phyloP scores from a whole-genome alignment of 2,888 invertebrate genomes.

The Andrena minutula region DNA sequence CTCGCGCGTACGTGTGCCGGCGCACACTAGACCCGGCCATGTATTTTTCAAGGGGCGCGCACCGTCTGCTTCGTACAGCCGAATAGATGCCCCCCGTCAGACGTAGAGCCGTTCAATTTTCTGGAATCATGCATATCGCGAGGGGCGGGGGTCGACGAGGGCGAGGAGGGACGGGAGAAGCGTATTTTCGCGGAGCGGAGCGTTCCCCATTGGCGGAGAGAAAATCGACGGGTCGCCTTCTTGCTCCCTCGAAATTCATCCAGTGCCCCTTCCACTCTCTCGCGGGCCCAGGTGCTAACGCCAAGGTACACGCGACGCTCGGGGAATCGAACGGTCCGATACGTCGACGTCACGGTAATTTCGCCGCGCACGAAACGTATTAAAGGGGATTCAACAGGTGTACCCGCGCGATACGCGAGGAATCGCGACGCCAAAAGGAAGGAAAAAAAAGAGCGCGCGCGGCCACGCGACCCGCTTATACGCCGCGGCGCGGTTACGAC shows the following conservation, averaged over 20 bases:
- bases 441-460: neutral
- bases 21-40: constrained; percentile 31
- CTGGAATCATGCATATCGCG: constrained; percentile 66
- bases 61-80: constrained; percentile 55
- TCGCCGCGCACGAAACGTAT: constrained; percentile 12
- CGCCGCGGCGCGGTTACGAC: constrained; percentile 3
- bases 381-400: constrained; percentile 63
- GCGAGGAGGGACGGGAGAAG: constrained; percentile 3
- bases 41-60: constrained; percentile 70
- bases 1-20: constrained; percentile 28
- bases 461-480: constrained; percentile 16
- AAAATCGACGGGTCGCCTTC: constrained; percentile 5
- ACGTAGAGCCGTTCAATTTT: constrained; percentile 68
- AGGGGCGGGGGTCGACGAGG: neutral
- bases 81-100: constrained; percentile 60
- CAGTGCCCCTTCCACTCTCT: neutral
- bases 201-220: neutral
- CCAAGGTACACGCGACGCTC: neutral
- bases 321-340: constrained; percentile 15
- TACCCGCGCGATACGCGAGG: constrained; percentile 40
- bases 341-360: constrained; percentile 23
- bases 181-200: constrained; percentile 26
- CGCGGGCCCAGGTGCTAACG: neutral
- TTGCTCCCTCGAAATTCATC: neutral
- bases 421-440: constrained; percentile 34